Evolutionary conservation across 2,888 invertebrate genomes (phyloP).

Genomic region (Caenorhabditis sp.): DNA sequence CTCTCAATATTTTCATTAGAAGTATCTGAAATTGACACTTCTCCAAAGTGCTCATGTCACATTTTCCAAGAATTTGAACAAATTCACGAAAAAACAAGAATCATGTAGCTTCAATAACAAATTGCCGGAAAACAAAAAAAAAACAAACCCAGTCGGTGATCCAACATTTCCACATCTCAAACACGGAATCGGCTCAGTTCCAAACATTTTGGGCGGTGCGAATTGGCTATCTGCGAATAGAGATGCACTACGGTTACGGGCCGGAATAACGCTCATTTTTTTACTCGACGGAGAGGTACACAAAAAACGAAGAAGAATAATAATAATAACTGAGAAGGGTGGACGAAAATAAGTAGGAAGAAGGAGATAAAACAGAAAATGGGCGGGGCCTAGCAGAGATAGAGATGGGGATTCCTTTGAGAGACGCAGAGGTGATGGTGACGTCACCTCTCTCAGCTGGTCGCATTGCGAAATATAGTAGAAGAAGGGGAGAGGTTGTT

Average conservation of each 20-base stretch:
- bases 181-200: slow-evolving; percentile 53
- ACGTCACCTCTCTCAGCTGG: slow-evolving; percentile 8
- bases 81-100: too few species aligned
- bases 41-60: too few species aligned
- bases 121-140: too few species aligned
- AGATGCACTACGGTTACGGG: slow-evolving; percentile 38
- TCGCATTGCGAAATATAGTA: background rate
- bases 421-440: slow-evolving; percentile 5
- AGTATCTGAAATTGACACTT: too few species aligned
- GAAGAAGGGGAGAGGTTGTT: background rate
- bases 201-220: slow-evolving; percentile 45
- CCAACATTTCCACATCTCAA: slow-evolving; percentile 47
- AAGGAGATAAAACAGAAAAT: slow-evolving; percentile 3
- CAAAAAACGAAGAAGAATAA: slow-evolving; percentile 10
- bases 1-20: too few species aligned
- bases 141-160: slow-evolving; percentile 49
- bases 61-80: background rate
- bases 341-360: too few species aligned
- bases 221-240: slow-evolving; percentile 34
- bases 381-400: background rate
- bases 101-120: too few species aligned
- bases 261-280: background rate
- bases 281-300: background rate
- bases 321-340: slow-evolving; percentile 4
- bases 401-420: background rate